phyloP scores from a whole-genome alignment of 1,140 invertebrate genomes.

The Chionoecetes opilio region DNA sequence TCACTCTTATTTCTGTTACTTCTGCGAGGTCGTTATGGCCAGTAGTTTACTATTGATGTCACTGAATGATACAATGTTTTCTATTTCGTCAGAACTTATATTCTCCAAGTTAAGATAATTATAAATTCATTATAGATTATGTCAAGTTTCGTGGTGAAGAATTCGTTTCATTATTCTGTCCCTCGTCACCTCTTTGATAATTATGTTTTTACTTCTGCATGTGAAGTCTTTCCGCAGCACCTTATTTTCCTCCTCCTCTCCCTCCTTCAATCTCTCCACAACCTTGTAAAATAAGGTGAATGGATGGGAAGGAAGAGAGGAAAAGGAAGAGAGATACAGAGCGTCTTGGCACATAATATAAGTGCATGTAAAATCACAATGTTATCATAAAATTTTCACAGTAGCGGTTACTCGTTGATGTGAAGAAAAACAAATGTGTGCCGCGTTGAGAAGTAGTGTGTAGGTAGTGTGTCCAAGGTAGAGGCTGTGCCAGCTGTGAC shows the following conservation, averaged over 20 bases:
- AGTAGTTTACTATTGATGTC: neutral
- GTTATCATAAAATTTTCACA: slow-evolving; percentile 42
- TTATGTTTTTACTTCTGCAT: neutral
- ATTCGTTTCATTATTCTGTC: neutral
- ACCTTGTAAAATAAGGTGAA: neutral
- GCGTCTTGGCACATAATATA: slow-evolving; percentile 11
- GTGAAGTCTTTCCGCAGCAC: neutral
- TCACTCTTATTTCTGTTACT: slow-evolving; percentile 9
- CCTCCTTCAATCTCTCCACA: neutral
- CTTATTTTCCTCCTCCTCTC: neutral
- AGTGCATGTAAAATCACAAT: slow-evolving; percentile 50
- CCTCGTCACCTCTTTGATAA: neutral
- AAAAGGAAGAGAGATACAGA: too few species aligned
- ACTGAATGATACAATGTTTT: too few species aligned
- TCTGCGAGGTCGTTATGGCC: neutral
- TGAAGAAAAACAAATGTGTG: neutral
- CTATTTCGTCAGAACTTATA: too few species aligned
- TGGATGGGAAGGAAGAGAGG: neutral
- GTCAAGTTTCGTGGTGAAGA: neutral
- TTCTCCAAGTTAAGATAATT: too few species aligned
- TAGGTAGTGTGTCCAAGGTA: too few species aligned
- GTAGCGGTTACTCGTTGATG: neutral
- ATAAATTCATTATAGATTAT: too few species aligned
- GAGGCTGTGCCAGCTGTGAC: too few species aligned
- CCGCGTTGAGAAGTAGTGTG: too few species aligned